Evolutionary conservation across 2,113 vertebrate genomes (phyloP), one percentile per base, ranked within the genome.

Genomic region (Camarhynchus parvulus): DNA sequence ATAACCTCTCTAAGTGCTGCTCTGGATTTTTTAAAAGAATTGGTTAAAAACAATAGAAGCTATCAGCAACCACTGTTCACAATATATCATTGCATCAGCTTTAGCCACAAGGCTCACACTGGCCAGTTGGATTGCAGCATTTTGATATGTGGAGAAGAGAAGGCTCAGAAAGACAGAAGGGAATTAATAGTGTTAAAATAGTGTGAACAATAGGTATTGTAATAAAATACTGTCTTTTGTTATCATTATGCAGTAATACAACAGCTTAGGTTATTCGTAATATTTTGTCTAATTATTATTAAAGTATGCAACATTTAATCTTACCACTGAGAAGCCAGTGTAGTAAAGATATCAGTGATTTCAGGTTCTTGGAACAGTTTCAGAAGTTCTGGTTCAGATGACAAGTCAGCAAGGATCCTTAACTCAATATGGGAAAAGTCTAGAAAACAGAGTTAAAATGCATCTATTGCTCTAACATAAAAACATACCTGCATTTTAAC

Each of bases 351-450:
- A 90, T 99, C 99, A 0, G 95, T 94, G 83, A 97, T 96, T 76
- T 98, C 97, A 23, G 98, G 97, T 70, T 98, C 97, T 93, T 97
- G 98, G 95, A 99, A 99, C 47, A 99, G 95, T 92, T 97, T 98
- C 96, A 99, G 81, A 92, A 99, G 98, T 95, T 99, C 98, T 28
- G 98, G 98, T 97, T 99, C 99, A 64, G 97, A 98, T 89, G 99
- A 99, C 74, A 99, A 98, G 86, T 99, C 99, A 92, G 99, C 98
- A 93, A 99, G 97, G 86, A 99, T 98, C 84, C 99, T 98, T 90
- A 99, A 96, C 87, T 99, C 99, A 90, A 99, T 98, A 96, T 99
- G 99, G 81, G 98, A 99, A 96, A 99, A 99, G 97, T 99, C 99
- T 99, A 93, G 67, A 35, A 91, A 92, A 91, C 3, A 94, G 59